Base-by-base conservation (phyloP, 2,888 invertebrate genomes). In the Globia sparganii region DNA sequence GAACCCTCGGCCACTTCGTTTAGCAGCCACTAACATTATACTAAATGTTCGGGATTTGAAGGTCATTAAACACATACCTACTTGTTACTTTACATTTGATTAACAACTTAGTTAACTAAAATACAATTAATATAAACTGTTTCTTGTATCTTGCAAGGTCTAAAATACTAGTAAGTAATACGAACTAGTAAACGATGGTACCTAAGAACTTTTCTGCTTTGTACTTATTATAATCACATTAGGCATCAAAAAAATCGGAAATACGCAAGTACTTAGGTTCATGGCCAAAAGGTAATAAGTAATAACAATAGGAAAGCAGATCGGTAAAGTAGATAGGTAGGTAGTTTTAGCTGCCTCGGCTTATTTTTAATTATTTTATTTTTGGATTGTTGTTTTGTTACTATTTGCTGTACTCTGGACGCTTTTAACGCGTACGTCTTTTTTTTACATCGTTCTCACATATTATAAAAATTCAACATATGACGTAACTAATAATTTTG, bases 1-100 rank as follows among this genome's bases (percentile, higher is more conserved):
- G 81, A 65, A 81, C 85, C 77, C 71, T 80, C 73, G n/a, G 58
- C 78, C 74, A 83, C 78, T 86, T 87, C 62, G 75, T 65, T 84
- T 72, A 86, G 46, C 66, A 65, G 61, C 53, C 43, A 69, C 65
- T 72, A 76, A 31, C 64, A 59, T 61, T 37, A 49, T 69, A 28
- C 72, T 59, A 68, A 74, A 77, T 69, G 40, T 75, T 72, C 43
- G 31, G 31, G 28, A 49, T 80, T 67, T 49, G 15, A 76, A 80
- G 72, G 76, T 5, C 72, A 61, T n/a, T 56, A 0, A 53, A 62
- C 37, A 65, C 1, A 15, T 28, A 31, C n/a, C n/a, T 18, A 67
- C 53, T 46, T 0, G 11, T 56, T 56, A n/a, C 49, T 28, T 31
- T 28, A 43, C 37, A 25, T 1, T 43, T 11, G 21, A 34, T 21